Percentiles rank a stretch among this genome's conserved stretches.
Conservation (phyloP, 53 echinoderm and acorn worm species). For the Arbacia lixula region DNA sequence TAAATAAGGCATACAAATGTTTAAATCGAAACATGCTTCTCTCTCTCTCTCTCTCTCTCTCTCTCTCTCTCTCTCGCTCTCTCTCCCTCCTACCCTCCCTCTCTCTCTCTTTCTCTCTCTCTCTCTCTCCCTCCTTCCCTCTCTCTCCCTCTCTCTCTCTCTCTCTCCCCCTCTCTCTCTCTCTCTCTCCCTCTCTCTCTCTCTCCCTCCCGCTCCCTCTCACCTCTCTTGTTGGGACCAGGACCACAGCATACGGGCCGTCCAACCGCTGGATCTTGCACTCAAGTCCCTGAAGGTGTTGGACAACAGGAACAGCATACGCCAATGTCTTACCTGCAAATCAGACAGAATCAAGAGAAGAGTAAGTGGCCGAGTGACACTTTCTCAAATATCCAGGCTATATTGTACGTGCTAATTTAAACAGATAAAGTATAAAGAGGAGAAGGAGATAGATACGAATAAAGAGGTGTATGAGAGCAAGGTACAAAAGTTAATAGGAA, state of each 20-base stretch:
- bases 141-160: not conserved
- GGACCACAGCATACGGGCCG: constrained; percentile 83
- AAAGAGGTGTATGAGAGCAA: no score
- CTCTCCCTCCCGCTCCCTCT: not conserved
- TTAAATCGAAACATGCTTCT: not conserved
- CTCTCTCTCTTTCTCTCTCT: not conserved
- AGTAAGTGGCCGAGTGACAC: no score
- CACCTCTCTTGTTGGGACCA: constrained; percentile 98
- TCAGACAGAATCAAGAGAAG: no score
- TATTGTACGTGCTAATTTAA: no score
- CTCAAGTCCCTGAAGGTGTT: constrained; percentile 66
- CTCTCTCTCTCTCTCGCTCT: not conserved
- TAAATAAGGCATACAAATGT: no score
- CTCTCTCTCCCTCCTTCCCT: not conserved
- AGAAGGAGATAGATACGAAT: no score
- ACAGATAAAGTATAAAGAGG: no score
- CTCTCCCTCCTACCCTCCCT: not conserved
- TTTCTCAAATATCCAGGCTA: no score
- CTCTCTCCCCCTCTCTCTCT: no score
- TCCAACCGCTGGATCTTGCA: constrained; percentile 84
- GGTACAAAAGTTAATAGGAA: no score
- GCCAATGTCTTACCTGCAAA: constrained; percentile 90
- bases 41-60: not conserved
- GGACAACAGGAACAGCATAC: constrained; percentile 90
- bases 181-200: not conserved